These are phyloP conservation scores for Copidosoma aretas DNA, from an alignment of 2,888 invertebrate genomes.

Conservation along the genomic window DNA sequence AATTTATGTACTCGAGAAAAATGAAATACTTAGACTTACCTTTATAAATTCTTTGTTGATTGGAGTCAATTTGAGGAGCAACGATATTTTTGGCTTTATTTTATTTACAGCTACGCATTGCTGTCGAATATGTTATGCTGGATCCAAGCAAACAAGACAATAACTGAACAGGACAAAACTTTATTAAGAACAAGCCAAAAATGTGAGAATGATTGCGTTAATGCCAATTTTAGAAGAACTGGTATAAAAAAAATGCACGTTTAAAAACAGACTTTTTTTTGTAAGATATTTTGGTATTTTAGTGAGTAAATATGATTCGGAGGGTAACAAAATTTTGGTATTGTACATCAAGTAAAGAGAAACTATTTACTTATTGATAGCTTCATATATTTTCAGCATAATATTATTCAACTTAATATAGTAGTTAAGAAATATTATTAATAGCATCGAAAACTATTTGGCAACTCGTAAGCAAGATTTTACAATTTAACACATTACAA, in stretches of 20 bases:
- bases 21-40: conserved; percentile 9
- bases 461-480: conserved; percentile 28
- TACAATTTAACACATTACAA: conserved; percentile 33
- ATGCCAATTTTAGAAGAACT: background rate
- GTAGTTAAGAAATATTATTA: conserved; percentile 26
- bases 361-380: conserved; percentile 35
- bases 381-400: conserved; percentile 20
- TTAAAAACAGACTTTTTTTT: conserved; percentile 13
- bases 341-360: conserved; percentile 33
- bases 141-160: background rate
- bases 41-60: conserved; percentile 24
- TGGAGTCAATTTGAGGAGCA: conserved; percentile 30
- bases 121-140: conserved; percentile 31
- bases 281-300: conserved; percentile 34
- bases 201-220: conserved; percentile 14
- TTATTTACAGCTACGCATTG: conserved; percentile 19
- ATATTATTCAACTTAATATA: conserved; percentile 17
- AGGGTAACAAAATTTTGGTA: conserved; percentile 18
- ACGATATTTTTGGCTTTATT: conserved; percentile 31
- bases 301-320: conserved; percentile 13
- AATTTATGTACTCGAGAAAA: conserved; percentile 4
- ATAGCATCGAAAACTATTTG: conserved; percentile 24
- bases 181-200: conserved; percentile 18
- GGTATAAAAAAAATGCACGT: too few species aligned
- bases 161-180: conserved; percentile 22